Evolutionary conservation across 2,797 vertebrate species (phyloP).

Genomic region (Gambusia yucatana): DNA sequence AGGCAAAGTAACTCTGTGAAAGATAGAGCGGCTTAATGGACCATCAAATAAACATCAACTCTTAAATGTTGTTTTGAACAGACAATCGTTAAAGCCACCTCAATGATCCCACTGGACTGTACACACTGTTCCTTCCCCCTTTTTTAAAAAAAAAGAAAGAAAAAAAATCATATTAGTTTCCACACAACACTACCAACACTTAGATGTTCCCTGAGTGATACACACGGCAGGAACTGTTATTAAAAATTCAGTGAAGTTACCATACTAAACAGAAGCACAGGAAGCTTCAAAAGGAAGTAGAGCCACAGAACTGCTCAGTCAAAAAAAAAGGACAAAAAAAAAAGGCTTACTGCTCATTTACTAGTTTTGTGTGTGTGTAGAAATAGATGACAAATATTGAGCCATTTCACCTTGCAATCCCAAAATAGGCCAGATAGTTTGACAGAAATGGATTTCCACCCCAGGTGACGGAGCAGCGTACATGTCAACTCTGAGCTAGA

Average conservation of each 20-base stretch:
- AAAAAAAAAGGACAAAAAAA: slow-evolving; percentile 5
- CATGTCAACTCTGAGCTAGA: background rate
- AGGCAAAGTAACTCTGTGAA: background rate
- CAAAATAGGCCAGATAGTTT: background rate
- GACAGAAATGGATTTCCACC: background rate
- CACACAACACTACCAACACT: background rate
- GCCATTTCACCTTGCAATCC: background rate
- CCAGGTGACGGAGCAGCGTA: background rate
- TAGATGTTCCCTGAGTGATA: background rate
- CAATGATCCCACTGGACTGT: background rate
- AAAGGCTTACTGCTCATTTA: slow-evolving; percentile 5
- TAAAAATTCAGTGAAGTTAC: background rate
- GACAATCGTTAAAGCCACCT: background rate
- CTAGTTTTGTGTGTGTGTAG: background rate
- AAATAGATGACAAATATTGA: background rate
- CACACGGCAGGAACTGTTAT: background rate
- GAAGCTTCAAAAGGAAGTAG: slow-evolving; percentile 21
- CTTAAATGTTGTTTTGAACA: background rate
- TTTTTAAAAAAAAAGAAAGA: too few relatives aligned
- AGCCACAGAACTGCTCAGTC: slow-evolving; percentile 5
- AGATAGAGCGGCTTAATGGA: background rate
- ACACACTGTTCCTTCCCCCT: background rate
- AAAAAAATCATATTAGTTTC: background rate
- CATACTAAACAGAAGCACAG: slow-evolving; percentile 13
- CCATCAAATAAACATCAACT: background rate